These are phyloP conservation scores for Ylistrum balloti DNA, from an alignment of 1,140 invertebrate genomes.

Conservation along the genomic window DNA sequence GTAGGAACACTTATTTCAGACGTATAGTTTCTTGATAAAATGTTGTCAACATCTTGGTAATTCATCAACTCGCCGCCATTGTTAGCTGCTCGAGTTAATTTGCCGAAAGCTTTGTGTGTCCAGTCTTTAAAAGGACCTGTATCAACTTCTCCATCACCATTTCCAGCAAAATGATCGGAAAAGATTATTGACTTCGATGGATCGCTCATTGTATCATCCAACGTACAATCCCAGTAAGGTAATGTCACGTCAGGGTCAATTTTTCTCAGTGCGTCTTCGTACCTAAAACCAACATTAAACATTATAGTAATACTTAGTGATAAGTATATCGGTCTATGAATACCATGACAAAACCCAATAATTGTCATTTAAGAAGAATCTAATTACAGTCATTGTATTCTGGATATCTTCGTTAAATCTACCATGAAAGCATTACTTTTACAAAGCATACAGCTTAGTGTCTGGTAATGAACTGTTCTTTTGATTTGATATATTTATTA, in stretches of 20 bases:
- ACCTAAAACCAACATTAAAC: not conserved
- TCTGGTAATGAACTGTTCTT: no score
- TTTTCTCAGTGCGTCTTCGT: conserved; percentile 61
- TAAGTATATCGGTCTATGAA: no score
- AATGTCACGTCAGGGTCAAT: conserved; percentile 69
- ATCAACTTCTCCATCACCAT: conserved; percentile 79
- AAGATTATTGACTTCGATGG: conserved; percentile 78
- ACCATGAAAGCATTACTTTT: no score
- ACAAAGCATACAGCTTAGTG: no score
- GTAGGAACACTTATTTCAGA: conserved; percentile 55
- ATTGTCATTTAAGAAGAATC: no score
- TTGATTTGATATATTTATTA: no score
- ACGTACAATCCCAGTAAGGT: conserved; percentile 81
- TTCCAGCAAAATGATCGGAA: conserved; percentile 78
- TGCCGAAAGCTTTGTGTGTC: conserved; percentile 51
- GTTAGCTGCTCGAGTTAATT: conserved; percentile 57
- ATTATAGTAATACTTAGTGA: no score
- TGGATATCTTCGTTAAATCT: no score
- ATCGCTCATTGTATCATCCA: conserved; percentile 76
- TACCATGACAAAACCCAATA: no score
- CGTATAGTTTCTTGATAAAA: conserved; percentile 46
- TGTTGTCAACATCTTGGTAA: conserved; percentile 42
- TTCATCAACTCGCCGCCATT: conserved; percentile 45
- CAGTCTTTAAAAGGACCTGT: conserved; percentile 77
- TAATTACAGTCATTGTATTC: no score